Evolutionary conservation across 1,140 invertebrate species (phyloP), one percentile per base, ranked within the genome.

Genomic region (Drosophila kepulauana): DNA sequence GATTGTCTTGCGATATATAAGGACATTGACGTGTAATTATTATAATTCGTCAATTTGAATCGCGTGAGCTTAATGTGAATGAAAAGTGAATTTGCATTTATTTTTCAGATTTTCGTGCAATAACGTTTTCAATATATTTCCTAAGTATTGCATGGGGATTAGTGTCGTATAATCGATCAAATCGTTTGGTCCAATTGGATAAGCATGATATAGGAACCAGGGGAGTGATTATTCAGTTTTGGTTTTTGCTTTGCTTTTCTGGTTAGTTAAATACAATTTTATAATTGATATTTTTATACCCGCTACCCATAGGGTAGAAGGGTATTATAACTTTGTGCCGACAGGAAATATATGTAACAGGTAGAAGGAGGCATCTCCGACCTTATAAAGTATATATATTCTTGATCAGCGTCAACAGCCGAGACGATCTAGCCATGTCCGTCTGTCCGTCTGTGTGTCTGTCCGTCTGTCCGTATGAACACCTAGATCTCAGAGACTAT

Each of bases 141-240:
- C 13, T 52, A 0, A 87, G 68, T 35, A 82, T 86, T 45, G 82
- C 82, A 0, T 86, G 84, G 76, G 79, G 82, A 15, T 62, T 86
- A 3, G 61, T 87, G 16, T 76, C 82, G 13, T 87, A 86, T 35
- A 87, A 86, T 46, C 79, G 79, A 7, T 79, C 76, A 2, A 86
- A 87, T 66, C 68, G 82, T 2, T 61, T 73, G 28, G 82, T 62
- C 1, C 82, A 86, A 45, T 38, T 86, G 28, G 82, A 86, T 59
- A 86, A 86, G 45, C 78, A 87, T 28, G 79, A 86, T 10, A 86
- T 86, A 15, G 72, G 56, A n/a, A 62, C 76, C 0, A 86, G 73
- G 13, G 82, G 82, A 13, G 38, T 85, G 16, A 38, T 71, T 7
- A 16, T 82, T 2, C 82, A 86, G 16, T 86, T 86, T 5, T 11